These are phyloP conservation scores for Ceyx melanurus DNA, from an alignment of 2,113 vertebrate species.

Conservation along the genomic window DNA sequence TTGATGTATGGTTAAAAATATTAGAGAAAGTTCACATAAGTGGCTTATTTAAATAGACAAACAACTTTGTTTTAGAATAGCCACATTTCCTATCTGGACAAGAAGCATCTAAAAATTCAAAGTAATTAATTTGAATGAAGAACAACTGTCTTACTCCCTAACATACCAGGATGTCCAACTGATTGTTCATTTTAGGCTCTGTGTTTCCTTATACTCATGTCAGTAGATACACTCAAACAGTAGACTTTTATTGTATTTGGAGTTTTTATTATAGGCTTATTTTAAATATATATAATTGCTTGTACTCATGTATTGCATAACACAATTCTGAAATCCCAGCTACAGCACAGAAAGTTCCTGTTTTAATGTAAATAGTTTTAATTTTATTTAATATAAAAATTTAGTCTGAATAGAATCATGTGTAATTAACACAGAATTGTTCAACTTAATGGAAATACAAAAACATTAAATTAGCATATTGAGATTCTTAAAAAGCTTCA, in stretches of 20 bases:
- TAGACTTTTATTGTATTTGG: neutral
- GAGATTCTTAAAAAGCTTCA: neutral
- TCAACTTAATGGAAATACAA: neutral
- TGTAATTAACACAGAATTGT: neutral
- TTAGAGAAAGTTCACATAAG: neutral
- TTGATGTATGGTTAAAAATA: neutral
- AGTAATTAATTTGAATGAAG: neutral
- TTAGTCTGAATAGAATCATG: neutral
- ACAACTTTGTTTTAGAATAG: neutral
- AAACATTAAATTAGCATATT: neutral
- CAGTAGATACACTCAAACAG: neutral
- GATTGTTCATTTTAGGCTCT: neutral
- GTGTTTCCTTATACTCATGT: neutral
- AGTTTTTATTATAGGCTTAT: neutral
- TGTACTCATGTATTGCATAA: neutral
- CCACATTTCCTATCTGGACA: neutral
- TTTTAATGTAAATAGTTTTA: neutral
- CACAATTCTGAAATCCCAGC: neutral
- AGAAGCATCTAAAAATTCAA: neutral
- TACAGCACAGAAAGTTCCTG: neutral
- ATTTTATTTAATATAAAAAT: conserved; percentile 19
- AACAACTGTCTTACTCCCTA: neutral
- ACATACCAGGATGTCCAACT: neutral
- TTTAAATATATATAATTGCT: neutral
- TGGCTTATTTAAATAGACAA: neutral